phyloP scores from a whole-genome alignment of 2,797 vertebrate genomes.

The Hybognathus amarus region DNA sequence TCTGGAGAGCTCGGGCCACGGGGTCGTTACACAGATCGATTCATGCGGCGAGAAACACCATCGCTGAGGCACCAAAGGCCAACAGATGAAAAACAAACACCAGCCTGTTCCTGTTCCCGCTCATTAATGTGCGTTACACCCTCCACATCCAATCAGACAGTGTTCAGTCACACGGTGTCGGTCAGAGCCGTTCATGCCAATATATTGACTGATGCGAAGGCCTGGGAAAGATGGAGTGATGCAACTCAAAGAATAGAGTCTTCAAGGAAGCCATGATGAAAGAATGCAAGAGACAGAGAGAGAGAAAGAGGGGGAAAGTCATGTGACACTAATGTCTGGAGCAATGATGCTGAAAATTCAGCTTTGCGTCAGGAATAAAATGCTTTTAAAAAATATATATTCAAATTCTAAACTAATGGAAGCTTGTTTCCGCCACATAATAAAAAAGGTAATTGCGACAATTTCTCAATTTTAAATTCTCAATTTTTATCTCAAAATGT shows the following conservation, averaged over 20 bases:
- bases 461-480: too few relatives aligned
- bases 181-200: slow-evolving; percentile 61
- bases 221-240: background rate
- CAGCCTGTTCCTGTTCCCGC: slow-evolving; percentile 27
- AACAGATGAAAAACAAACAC: slow-evolving; percentile 47
- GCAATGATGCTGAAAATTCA: background rate
- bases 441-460: too few relatives aligned
- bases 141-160: slow-evolving; percentile 8
- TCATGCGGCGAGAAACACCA: slow-evolving; percentile 24
- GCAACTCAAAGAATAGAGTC: background rate
- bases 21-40: slow-evolving; percentile 57
- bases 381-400: background rate
- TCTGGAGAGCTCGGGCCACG: slow-evolving; percentile 42
- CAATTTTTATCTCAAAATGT: too few relatives aligned
- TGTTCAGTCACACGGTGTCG: slow-evolving; percentile 53
- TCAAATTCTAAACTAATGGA: background rate
- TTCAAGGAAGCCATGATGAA: background rate
- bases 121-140: slow-evolving; percentile 46
- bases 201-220: background rate
- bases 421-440: too few relatives aligned
- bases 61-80: slow-evolving; percentile 15
- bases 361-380: background rate
- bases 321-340: background rate
- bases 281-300: background rate
- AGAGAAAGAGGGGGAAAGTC: background rate